phyloP scores from a whole-genome alignment of 2,797 vertebrate species.

The Neomorphus geoffroyi region DNA sequence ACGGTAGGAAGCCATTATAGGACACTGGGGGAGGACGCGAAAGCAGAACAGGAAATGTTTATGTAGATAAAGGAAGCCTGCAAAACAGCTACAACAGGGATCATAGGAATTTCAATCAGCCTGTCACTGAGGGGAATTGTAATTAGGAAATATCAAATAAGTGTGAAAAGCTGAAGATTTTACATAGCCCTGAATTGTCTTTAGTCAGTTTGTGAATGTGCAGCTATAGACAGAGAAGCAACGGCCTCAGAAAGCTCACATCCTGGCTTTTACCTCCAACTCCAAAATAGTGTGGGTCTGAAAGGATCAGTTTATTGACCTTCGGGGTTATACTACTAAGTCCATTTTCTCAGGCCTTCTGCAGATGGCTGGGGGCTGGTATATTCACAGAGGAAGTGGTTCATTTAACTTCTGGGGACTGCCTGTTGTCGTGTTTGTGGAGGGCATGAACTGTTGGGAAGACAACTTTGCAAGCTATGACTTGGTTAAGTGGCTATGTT shows the following conservation, averaged over 20 bases:
- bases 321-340: background rate
- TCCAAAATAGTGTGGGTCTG: background rate
- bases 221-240: background rate
- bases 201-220: background rate
- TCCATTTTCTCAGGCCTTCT: slow-evolving; percentile 61
- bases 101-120: slow-evolving; percentile 43
- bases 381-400: slow-evolving; percentile 45
- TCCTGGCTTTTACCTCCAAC: slow-evolving; percentile 1
- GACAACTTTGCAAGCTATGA: background rate
- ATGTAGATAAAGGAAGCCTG: slow-evolving; percentile 71
- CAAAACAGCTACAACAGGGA: slow-evolving; percentile 22
- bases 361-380: slow-evolving; percentile 38
- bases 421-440: background rate
- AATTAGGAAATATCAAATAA: slow-evolving; percentile 45
- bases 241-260: background rate
- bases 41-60: slow-evolving; percentile 74
- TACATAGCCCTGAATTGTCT: background rate
- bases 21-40: slow-evolving; percentile 48
- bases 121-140: background rate
- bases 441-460: background rate
- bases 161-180: background rate
- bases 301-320: slow-evolving; percentile 42
- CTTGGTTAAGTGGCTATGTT: background rate
- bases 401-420: slow-evolving; percentile 25
- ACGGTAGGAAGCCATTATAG: slow-evolving; percentile 44